These are phyloP conservation scores for Acyrthosiphon pisum DNA, from an alignment of 1,140 invertebrate species.

Conservation along the genomic window DNA sequence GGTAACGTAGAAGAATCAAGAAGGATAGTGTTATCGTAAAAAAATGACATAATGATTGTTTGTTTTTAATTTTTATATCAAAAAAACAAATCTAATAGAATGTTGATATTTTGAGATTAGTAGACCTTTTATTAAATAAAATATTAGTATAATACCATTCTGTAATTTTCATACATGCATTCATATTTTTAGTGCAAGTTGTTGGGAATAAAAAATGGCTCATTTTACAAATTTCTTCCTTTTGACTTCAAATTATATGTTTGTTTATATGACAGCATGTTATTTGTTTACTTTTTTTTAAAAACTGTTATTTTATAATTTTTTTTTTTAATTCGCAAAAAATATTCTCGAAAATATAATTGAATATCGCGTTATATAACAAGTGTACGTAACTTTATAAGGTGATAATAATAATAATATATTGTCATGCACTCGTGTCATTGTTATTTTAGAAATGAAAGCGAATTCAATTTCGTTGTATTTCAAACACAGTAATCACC, in stretches of 20 bases:
- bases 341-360: background rate
- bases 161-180: background rate
- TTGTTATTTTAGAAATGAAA: constrained; percentile 9
- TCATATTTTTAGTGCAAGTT: background rate
- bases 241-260: background rate
- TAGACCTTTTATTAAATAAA: background rate
- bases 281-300: background rate
- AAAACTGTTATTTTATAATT: background rate
- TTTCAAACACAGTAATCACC: background rate
- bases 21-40: background rate
- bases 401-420: background rate
- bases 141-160: background rate
- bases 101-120: background rate
- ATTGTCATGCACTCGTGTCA: background rate
- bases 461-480: background rate
- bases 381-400: background rate
- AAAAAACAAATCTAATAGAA: background rate
- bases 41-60: background rate
- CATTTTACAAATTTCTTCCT: background rate
- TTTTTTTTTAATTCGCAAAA: background rate
- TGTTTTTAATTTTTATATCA: background rate
- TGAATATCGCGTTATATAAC: background rate
- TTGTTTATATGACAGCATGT: background rate
- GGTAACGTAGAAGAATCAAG: background rate
- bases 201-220: background rate